phyloP scores from a whole-genome alignment of 2,113 vertebrate genomes.

The Pterocles burchelli region DNA sequence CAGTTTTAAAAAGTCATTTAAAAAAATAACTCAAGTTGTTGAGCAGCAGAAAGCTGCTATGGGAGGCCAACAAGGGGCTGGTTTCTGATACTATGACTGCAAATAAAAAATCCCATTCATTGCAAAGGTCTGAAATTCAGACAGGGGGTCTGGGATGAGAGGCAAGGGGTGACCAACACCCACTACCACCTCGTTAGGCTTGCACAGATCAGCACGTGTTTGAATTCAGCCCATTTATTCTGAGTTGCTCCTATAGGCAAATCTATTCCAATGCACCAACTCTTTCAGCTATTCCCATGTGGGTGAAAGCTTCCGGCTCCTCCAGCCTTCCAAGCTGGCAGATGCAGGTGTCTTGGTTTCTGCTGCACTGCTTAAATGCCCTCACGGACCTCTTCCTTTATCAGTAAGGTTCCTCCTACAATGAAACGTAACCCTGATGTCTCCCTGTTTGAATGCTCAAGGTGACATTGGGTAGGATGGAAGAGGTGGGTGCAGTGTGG shows the following conservation, averaged over 20 bases:
- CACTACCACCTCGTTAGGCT: neutral
- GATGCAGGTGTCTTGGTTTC: neutral
- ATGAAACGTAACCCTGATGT: neutral
- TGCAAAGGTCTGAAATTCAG: neutral
- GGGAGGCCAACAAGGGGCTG: neutral
- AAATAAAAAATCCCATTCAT: neutral
- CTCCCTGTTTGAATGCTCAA: neutral
- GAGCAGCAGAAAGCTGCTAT: neutral
- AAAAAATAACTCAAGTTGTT: neutral
- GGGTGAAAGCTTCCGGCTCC: neutral
- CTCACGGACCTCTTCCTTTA: neutral
- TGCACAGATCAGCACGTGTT: neutral
- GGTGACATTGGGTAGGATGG: neutral
- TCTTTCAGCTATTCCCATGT: conserved; percentile 9
- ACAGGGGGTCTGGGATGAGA: neutral
- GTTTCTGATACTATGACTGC: neutral
- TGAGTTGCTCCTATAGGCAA: neutral
- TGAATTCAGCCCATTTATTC: conserved; percentile 4
- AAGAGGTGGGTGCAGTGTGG: neutral
- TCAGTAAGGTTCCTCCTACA: neutral
- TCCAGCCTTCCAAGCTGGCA: conserved; percentile 25
- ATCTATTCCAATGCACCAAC: neutral
- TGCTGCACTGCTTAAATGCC: neutral
- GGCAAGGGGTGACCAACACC: neutral
- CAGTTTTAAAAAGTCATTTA: neutral